Base-by-base conservation (phyloP, 2,888 invertebrate species). In the Harpagoxenus sublaevis region DNA sequence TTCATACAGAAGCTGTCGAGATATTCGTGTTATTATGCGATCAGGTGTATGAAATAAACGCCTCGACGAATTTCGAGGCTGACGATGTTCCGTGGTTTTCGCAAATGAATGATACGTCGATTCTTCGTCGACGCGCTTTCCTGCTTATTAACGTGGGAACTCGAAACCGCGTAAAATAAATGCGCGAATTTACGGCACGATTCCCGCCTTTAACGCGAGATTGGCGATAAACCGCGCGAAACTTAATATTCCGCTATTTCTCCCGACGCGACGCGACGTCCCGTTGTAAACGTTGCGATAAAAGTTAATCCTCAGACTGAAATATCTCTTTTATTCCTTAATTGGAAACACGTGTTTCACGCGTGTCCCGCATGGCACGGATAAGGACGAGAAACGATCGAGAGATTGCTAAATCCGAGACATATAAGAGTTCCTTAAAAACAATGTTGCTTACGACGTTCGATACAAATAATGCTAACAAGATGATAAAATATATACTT, bases 251-350 rank as follows among this genome's bases (percentile, higher is more conserved):
- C 60, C 75, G 48, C 60, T 75, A 75, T 75, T 74, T 51, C 60
- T 48, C 55, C n/a, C 23, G 23, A 23, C 23, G 23, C 23, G 23
- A 23, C 23, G 23, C n/a, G 74, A 18, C 45, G 18, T 60, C 23
- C 35, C 60, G 79, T 75, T 73, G 79, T 60, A 74, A 79, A 79
- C 35, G 74, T 48, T 60, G 23, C 79, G 77, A 81, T 74, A 81
- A 81, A 75, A 60, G 79, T 81, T 81, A 79, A 79, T 73, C 60
- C 75, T 57, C 73, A 35, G 48, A 28, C 60, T 74, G 60, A 74
- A 75, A 75, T 81, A 81, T 81, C 75, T 60, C 79, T 81, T 81
- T 81, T 81, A 81, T 51, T 74, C 75, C 79, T 75, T 81, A 81
- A 81, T 81, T 81, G 79, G 48, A 60, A 81, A 60, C 60, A 74